These are phyloP conservation scores for Neodiprion lecontei DNA, from an alignment of 1,140 invertebrate genomes.

Conservation along the genomic window DNA sequence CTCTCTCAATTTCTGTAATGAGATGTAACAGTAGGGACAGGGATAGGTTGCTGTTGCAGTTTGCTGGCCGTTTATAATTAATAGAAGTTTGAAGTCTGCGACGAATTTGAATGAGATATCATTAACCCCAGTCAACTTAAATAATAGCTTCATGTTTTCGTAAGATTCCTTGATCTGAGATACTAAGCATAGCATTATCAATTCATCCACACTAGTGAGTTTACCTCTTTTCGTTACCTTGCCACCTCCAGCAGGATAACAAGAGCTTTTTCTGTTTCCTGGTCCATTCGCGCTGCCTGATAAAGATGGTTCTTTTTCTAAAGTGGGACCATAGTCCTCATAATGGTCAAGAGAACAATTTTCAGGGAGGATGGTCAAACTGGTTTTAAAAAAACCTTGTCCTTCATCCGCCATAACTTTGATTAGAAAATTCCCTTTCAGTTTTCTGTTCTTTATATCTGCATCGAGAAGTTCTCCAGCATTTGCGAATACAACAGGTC, in stretches of 20 bases:
- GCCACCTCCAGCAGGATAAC: no score
- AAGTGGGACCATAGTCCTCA: not conserved
- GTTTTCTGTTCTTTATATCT: constrained; percentile 14
- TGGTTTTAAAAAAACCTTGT: constrained; percentile 23
- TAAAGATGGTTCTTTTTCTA: not conserved
- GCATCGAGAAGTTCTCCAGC: constrained; percentile 18
- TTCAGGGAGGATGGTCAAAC: constrained; percentile 19
- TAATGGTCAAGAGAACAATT: no score
- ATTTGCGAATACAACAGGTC: constrained; percentile 20
- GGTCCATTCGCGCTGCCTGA: not conserved
- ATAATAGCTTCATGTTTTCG: constrained; percentile 21
- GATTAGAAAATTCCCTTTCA: constrained; percentile 15
- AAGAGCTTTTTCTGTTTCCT: no score
- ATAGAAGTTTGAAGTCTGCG: constrained; percentile 25
- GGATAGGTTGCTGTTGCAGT: constrained; percentile 23
- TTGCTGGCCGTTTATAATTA: constrained; percentile 27
- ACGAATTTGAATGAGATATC: constrained; percentile 23
- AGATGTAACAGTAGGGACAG: constrained; percentile 21
- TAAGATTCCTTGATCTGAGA: constrained; percentile 23
- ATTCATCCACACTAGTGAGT: constrained; percentile 18
- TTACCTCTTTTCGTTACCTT: not conserved
- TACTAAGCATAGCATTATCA: constrained; percentile 22
- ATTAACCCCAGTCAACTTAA: constrained; percentile 22
- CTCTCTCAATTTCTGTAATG: constrained; percentile 14
- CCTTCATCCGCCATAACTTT: constrained; percentile 24